Conservation (phyloP, 92 coral and sea anemone species). For the Desmophyllum pertusum region DNA sequence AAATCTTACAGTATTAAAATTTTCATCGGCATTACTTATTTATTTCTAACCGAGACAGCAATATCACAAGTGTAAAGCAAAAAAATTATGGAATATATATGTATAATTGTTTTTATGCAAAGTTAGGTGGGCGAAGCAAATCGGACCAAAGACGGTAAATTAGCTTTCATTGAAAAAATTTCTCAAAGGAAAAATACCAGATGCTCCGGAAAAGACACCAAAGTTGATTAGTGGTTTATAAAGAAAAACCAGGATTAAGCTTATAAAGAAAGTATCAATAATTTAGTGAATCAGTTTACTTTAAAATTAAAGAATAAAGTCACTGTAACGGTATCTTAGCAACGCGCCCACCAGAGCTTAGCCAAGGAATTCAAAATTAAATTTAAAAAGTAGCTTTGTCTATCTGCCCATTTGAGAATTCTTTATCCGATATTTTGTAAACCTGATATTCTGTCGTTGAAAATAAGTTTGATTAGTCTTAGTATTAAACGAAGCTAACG, state of each 20-base stretch:
- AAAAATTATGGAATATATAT: not conserved
- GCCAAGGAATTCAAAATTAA: not conserved
- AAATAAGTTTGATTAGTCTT: not conserved
- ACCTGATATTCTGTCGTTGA: not conserved
- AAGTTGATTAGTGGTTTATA: conserved; percentile 6
- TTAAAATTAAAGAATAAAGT: conserved; percentile 5
- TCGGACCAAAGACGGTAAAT: not conserved
- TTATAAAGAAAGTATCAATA: conserved; percentile 14
- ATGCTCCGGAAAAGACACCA: conserved; percentile 30
- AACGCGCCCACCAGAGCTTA: not conserved
- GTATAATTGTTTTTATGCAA: not conserved
- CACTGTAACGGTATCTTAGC: not conserved
- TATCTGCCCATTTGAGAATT: not conserved
- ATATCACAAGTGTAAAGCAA: not conserved
- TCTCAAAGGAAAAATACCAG: conserved; percentile 19
- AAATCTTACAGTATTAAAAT: not conserved
- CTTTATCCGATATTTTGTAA: not conserved
- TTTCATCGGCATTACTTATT: not conserved
- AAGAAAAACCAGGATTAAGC: conserved; percentile 1
- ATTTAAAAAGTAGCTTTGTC: not conserved
- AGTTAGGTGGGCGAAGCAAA: not conserved
- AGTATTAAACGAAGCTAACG: not conserved
- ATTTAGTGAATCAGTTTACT: conserved; percentile 14
- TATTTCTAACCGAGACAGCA: not conserved
- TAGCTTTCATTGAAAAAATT: not conserved